Evolutionary conservation across 2,113 vertebrate species (phyloP).

Genomic region (Prochilodus magdalenae): DNA sequence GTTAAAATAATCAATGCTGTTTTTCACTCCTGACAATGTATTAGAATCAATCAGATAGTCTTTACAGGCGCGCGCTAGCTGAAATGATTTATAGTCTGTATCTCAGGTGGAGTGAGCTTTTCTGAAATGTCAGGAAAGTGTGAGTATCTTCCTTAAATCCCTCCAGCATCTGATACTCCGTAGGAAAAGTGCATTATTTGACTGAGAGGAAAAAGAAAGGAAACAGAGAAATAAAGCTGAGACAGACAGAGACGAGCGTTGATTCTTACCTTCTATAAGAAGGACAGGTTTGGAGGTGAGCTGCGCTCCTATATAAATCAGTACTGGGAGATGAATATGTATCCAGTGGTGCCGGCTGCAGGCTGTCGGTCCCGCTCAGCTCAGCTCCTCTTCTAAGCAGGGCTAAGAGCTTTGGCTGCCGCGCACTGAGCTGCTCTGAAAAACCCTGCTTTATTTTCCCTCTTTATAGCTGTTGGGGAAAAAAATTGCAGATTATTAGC

Average conservation of each 20-base stretch:
- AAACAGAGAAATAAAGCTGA: constrained; percentile 61
- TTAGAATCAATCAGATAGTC: neutral
- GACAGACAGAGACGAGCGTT: constrained; percentile 52
- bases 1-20: constrained; percentile 6
- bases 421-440: constrained; percentile 96
- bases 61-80: neutral
- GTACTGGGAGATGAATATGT: constrained; percentile 70
- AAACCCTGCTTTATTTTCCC: constrained; percentile 98
- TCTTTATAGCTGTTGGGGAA: constrained; percentile 99
- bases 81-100: neutral
- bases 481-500: constrained; percentile 99
- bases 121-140: neutral
- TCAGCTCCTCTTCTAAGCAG: constrained; percentile 78
- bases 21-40: neutral
- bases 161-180: neutral
- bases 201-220: neutral
- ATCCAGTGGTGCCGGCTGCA: constrained; percentile 60
- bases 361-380: constrained; percentile 82
- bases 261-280: constrained; percentile 85
- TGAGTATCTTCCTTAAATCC: neutral
- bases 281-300: constrained; percentile 70
- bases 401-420: constrained; percentile 86
- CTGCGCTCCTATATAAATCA: constrained; percentile 73
- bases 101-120: neutral
- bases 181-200: neutral